Conservation (phyloP, 1,140 invertebrate species). For the Adoxophyes honmai region DNA sequence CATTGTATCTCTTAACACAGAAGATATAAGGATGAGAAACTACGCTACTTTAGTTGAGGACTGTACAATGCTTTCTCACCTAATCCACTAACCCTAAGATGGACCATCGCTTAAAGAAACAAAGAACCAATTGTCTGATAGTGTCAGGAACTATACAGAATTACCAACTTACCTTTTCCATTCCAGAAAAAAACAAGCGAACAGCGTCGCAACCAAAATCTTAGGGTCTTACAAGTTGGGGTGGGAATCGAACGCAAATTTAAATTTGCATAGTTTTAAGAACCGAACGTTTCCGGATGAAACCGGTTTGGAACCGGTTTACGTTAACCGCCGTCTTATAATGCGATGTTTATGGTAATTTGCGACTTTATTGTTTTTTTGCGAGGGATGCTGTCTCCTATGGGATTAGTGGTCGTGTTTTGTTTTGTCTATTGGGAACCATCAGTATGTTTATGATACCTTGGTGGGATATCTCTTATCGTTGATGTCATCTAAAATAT, state of each 20-base stretch:
- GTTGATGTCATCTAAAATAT: not conserved
- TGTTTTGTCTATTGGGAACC: not conserved
- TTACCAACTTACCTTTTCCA: not conserved
- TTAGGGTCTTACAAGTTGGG: not conserved
- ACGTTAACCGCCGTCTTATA: constrained; percentile 45
- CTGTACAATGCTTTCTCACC: constrained; percentile 20
- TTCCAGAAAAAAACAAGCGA: not conserved
- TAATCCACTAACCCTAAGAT: constrained; percentile 34
- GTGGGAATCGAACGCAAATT: not conserved
- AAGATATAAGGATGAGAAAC: too few relatives aligned
- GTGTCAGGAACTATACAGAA: constrained; percentile 40
- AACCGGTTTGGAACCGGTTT: constrained; percentile 52
- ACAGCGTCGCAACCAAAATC: not conserved
- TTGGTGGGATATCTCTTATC: not conserved
- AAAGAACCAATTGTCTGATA: constrained; percentile 52
- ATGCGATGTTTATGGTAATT: constrained; percentile 73
- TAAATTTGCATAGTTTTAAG: constrained; percentile 19
- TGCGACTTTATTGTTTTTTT: constrained; percentile 51
- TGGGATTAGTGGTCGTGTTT: constrained; percentile 60
- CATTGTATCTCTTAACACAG: too few relatives aligned
- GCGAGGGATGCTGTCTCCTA: constrained; percentile 37
- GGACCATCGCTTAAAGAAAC: constrained; percentile 49
- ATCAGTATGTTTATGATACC: not conserved
- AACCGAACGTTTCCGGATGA: constrained; percentile 50
- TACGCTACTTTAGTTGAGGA: too few relatives aligned